Base-by-base conservation (phyloP, 2,113 vertebrate species). In the Anarhynchus alexandrinus region DNA sequence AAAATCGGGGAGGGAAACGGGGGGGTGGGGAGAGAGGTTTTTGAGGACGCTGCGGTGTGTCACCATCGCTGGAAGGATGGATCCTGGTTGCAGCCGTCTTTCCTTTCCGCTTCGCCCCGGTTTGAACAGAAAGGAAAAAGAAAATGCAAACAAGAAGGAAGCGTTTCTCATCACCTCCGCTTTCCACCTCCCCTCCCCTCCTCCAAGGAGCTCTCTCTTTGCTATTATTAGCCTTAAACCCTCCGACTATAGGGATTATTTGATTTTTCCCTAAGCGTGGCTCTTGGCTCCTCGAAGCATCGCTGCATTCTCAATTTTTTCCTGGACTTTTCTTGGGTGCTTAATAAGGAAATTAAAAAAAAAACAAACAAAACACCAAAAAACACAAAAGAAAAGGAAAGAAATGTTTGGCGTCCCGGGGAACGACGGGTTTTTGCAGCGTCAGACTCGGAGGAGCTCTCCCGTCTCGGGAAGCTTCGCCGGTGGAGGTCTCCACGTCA, bases 241-340 rank as follows among this genome's bases (percentile, higher is more conserved):
- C 18, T 51, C 3, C 2, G 1, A 19, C 18, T 32, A 5, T 27
- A 84, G 26, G 26, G 65, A 42, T 51, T 0, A 30, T 65, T 52
- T 10, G 6, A 15, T 51, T 49, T 30, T 17, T 32, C 38, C 43
- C 15, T 2, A 22, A 54, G 34, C 23, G 0, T 25, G 8, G 6
- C 88, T 86, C 72, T 43, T 9, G 7, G 40, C 45, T 93, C n/a
- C 43, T 5, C 51, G 18, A 62, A 20, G 20, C 42, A 1, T 9
- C 5, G 0, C 22, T 0, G 0, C 16, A 0, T 6, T 67, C 34
- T 54, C 2, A 1, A 29, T 7, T 59, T 18, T 36, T 36, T 36
- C 15, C 27, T 2, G 15, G 18, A 0, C 1, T 49, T 58, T 57
- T 67, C 52, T 19, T 8, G 8, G 3, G 2, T 6, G 45, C 21